phyloP scores from a whole-genome alignment of 2,113 vertebrate species.

The Falco punctatus region DNA sequence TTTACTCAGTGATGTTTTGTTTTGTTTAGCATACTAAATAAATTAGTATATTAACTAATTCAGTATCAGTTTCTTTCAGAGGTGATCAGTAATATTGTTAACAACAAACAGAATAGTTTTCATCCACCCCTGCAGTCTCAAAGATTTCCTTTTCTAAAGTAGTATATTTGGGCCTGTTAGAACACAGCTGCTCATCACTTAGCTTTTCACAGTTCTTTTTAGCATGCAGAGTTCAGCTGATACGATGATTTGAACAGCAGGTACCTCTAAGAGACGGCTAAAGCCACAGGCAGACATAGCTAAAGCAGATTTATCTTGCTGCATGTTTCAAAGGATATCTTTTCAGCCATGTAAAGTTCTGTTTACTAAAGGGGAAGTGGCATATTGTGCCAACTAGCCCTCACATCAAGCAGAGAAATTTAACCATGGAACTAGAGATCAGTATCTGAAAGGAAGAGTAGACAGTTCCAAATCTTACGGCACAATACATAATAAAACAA shows the following conservation, averaged over 20 bases:
- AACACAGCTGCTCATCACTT: not conserved
- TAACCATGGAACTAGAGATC: not conserved
- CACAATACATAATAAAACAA: not conserved
- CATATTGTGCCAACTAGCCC: not conserved
- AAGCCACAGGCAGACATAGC: not conserved
- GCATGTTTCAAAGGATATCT: not conserved
- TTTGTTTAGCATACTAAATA: no score
- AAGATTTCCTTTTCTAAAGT: not conserved
- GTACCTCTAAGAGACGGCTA: not conserved
- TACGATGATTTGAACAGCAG: not conserved
- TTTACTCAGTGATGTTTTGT: constrained; percentile 37
- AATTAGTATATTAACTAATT: not conserved
- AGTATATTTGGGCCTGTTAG: not conserved
- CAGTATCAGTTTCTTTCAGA: not conserved
- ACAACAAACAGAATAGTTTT: not conserved
- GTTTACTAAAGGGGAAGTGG: not conserved
- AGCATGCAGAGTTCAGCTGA: not conserved
- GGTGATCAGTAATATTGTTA: not conserved
- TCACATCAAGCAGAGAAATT: not conserved
- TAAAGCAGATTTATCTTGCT: not conserved
- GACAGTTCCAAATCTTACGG: not conserved
- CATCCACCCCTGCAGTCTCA: not conserved
- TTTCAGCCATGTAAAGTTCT: not conserved
- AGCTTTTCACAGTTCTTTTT: not conserved
- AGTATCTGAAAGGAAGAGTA: not conserved